phyloP scores from a whole-genome alignment of 2,888 invertebrate species.

The Elegia similella region DNA sequence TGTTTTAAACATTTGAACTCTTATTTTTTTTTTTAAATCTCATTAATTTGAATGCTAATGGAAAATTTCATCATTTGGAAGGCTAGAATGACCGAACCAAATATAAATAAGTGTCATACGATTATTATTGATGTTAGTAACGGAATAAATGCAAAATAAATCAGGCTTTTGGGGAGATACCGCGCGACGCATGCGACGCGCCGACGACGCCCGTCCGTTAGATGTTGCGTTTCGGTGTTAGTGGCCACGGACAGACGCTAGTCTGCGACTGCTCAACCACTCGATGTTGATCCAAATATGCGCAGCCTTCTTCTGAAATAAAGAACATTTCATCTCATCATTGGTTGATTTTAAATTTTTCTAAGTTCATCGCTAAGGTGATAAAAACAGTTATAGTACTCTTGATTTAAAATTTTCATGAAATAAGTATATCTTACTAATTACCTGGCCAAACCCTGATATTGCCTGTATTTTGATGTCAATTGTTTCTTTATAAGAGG shows the following conservation, averaged over 20 bases:
- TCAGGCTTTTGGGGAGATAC: constrained; percentile 44
- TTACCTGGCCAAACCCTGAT: not conserved
- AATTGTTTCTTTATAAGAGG: not conserved
- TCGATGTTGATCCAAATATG: constrained; percentile 50
- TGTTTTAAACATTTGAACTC: too few species aligned
- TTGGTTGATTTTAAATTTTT: not conserved
- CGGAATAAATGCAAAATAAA: constrained; percentile 19
- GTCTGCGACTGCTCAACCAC: constrained; percentile 58
- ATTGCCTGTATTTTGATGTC: not conserved
- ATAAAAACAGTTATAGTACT: too few species aligned
- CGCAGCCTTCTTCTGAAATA: constrained; percentile 20
- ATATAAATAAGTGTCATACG: too few species aligned
- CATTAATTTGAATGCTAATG: too few species aligned
- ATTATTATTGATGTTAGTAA: not conserved
- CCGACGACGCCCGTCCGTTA: constrained; percentile 67
- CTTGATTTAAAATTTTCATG: too few species aligned
- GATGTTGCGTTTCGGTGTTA: constrained; percentile 78
- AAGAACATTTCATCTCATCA: not conserved
- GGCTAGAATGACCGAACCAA: too few species aligned
- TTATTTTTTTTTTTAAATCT: too few species aligned
- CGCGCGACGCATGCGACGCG: constrained; percentile 52
- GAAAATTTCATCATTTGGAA: too few species aligned
- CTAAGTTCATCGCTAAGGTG: not conserved
- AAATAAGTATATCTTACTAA: not conserved
- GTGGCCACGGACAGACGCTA: constrained; percentile 59